Conservation (phyloP, 2,797 vertebrate genomes). For the Borostomias antarcticus region DNA sequence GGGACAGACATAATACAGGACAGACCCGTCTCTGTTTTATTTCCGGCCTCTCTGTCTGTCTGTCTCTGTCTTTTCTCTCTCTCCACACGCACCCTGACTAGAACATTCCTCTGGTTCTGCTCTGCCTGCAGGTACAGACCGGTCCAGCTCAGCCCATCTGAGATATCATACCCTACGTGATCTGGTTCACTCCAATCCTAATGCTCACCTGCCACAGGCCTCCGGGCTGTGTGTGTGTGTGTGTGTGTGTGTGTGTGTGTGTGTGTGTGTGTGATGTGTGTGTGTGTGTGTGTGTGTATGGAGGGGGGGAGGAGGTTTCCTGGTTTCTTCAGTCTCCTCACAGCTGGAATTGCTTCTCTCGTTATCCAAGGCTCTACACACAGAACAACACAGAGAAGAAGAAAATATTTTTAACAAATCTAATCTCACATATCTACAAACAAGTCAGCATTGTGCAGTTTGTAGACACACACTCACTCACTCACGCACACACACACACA, state of each 20-base stretch:
- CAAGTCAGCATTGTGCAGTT: constrained; percentile 22
- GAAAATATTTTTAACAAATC: constrained; percentile 32
- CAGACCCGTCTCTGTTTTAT: neutral
- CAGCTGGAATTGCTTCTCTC: constrained; percentile 60
- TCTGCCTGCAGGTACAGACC: constrained; percentile 72
- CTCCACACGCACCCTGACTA: too few species aligned
- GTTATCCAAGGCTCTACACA: constrained; percentile 57
- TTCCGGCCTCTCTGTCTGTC: neutral
- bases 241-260: too few species aligned
- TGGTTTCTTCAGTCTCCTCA: constrained; percentile 56
- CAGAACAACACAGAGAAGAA: constrained; percentile 33
- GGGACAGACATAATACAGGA: constrained; percentile 7
- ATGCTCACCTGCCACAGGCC: constrained; percentile 67
- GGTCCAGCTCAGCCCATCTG: constrained; percentile 67
- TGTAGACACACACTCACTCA: too few species aligned
- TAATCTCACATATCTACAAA: too few species aligned
- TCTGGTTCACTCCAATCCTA: constrained; percentile 71
- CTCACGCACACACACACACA: too few species aligned
- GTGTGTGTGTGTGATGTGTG: too few species aligned
- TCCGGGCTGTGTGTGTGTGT: constrained; percentile 2
- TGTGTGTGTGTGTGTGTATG: constrained; percentile 30
- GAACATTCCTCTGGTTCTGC: constrained; percentile 37
- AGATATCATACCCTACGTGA: constrained; percentile 70
- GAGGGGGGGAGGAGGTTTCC: constrained; percentile 17
- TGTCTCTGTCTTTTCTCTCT: neutral